Percentiles rank a stretch among this genome's conserved stretches.
Conservation (phyloP, 2,888 invertebrate species). For the Apamea crenata region DNA sequence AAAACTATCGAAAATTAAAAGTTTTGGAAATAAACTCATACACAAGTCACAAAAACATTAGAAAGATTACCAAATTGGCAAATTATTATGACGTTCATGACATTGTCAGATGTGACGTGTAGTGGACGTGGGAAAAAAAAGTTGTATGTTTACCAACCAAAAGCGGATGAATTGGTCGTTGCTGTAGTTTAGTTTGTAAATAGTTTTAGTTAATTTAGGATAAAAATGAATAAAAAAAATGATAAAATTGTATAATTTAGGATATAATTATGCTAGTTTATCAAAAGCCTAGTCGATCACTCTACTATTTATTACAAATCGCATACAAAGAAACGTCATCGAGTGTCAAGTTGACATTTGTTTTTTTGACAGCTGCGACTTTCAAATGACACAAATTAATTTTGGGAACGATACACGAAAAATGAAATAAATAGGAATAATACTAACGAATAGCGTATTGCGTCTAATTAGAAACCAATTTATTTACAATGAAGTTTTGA, state of each 20-base stretch:
- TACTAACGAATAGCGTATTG: not conserved
- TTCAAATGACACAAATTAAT: constrained; percentile 81
- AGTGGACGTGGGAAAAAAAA: constrained; percentile 22
- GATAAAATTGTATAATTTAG: too few relatives aligned
- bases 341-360: constrained; percentile 9
- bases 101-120: constrained; percentile 34
- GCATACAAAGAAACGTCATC: not conserved
- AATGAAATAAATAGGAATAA: constrained; percentile 12
- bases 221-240: too few relatives aligned
- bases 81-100: constrained; percentile 39
- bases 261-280: too few relatives aligned
- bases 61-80: constrained; percentile 25
- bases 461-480: not conserved
- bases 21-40: constrained; percentile 36
- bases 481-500: constrained; percentile 20
- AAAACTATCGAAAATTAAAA: constrained; percentile 53
- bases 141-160: not conserved
- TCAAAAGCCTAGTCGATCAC: constrained; percentile 23
- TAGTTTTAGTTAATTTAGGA: too few relatives aligned
- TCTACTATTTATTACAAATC: too few relatives aligned
- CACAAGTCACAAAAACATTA: constrained; percentile 53
- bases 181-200: too few relatives aligned
- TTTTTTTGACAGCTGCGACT: constrained; percentile 76
- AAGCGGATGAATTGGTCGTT: too few relatives aligned
- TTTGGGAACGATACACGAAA: constrained; percentile 4